These are phyloP conservation scores for Polypedilum pembai DNA, from an alignment of 1,140 invertebrate genomes.

Conservation along the genomic window DNA sequence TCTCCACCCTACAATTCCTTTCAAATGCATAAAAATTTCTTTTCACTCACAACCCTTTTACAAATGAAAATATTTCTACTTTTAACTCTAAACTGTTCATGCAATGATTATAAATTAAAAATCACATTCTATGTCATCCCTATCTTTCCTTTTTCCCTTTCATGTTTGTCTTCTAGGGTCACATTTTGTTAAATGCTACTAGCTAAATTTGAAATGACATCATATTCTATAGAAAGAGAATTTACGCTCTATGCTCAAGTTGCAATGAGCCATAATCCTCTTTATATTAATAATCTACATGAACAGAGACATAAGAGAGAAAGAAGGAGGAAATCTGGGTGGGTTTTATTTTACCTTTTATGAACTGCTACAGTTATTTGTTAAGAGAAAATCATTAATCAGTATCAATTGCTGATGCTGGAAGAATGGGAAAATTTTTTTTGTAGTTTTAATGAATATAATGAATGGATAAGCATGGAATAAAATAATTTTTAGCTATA, in stretches of 20 bases:
- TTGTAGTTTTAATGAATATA: neutral
- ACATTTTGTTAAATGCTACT: too few relatives aligned
- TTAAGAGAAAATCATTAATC: neutral
- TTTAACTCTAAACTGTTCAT: neutral
- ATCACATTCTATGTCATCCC: neutral
- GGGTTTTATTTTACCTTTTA: neutral
- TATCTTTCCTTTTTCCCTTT: neutral
- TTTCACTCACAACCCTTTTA: neutral
- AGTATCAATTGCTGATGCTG: neutral
- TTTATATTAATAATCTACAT: neutral
- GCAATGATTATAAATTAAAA: conserved; percentile 19
- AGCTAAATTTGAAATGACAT: too few relatives aligned
- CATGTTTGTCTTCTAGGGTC: neutral
- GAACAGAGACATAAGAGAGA: too few relatives aligned
- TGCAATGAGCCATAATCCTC: conserved; percentile 16
- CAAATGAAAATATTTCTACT: neutral
- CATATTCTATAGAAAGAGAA: too few relatives aligned
- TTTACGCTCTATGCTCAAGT: neutral
- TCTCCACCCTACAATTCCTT: neutral
- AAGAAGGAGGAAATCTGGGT: neutral
- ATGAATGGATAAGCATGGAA: conserved; percentile 4
- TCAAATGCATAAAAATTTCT: neutral
- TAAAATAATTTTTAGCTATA: neutral
- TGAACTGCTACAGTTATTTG: neutral
- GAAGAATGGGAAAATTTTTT: neutral